A percentile compares a stretch with the other conserved stretches of the same genome.
These are phyloP conservation scores for Epizoanthus illoricatus DNA, from an alignment of 92 coral and sea anemone genomes.

Conservation along the genomic window DNA sequence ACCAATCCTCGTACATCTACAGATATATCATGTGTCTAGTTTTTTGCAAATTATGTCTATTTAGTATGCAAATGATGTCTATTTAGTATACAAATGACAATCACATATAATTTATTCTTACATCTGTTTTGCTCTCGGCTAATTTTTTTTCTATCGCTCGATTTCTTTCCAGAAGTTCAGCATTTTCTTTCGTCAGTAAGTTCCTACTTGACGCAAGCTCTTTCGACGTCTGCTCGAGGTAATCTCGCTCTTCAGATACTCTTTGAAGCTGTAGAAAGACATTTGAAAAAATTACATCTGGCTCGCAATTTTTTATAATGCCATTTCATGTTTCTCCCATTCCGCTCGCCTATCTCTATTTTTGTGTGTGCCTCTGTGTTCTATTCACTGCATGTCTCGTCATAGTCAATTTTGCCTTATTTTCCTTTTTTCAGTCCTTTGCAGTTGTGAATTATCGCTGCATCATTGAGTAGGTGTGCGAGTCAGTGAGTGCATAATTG, in stretches of 20 bases:
- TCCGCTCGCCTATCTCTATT: not conserved
- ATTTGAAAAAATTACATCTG: not conserved
- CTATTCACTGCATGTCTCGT: no score
- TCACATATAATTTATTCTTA: conserved; percentile 20
- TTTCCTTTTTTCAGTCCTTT: no score
- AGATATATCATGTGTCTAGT: no score
- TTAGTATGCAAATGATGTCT: no score
- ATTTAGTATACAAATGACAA: not conserved
- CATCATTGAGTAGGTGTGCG: no score
- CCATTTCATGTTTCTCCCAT: not conserved
- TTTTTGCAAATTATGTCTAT: no score
- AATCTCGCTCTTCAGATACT: conserved; percentile 73
- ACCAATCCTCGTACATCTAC: no score
- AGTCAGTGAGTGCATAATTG: no score
- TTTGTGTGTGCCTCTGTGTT: not conserved
- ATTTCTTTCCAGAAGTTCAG: conserved; percentile 66
- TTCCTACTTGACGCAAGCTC: conserved; percentile 65
- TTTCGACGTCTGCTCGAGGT: conserved; percentile 61
- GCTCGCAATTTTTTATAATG: no score
- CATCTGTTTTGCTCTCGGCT: conserved; percentile 78
- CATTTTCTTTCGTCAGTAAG: conserved; percentile 68
- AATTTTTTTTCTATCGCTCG: conserved; percentile 66
- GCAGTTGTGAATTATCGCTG: no score
- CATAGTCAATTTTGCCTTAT: no score
- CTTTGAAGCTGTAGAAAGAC: conserved; percentile 52